These are phyloP conservation scores for Caenorhabditis tropicalis DNA, from an alignment of 1,140 invertebrate genomes.

Conservation along the genomic window DNA sequence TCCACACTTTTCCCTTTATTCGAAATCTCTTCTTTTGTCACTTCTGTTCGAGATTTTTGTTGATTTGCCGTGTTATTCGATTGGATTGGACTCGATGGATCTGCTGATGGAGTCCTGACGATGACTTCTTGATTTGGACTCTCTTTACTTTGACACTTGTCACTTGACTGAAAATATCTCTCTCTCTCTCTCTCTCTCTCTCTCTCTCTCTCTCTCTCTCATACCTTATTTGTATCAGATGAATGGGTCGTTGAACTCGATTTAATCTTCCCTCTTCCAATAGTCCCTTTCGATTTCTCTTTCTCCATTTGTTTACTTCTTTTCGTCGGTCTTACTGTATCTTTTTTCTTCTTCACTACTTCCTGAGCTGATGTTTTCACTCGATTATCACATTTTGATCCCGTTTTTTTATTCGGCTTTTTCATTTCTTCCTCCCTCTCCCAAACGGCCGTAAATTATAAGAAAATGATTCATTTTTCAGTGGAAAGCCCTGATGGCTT, in stretches of 20 bases:
- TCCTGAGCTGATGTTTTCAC: background rate
- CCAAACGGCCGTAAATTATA: too few species aligned
- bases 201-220: background rate
- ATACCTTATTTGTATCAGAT: background rate
- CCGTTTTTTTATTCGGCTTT: background rate
- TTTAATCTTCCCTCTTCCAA: background rate
- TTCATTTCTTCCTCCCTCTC: background rate
- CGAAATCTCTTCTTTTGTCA: background rate
- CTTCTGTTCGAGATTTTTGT: background rate
- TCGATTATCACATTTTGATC: background rate
- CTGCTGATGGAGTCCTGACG: too few species aligned
- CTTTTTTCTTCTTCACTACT: background rate
- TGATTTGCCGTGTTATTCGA: background rate
- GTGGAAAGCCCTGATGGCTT: too few species aligned
- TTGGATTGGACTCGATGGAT: background rate
- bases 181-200: too few species aligned
- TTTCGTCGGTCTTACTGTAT: background rate
- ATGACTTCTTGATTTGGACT: too few species aligned
- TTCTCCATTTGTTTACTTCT: background rate
- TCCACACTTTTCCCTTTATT: too few species aligned
- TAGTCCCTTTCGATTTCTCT: background rate
- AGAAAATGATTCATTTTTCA: too few species aligned
- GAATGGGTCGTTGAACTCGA: background rate
- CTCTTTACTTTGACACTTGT: too few species aligned
- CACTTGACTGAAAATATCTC: too few species aligned